Percentiles rank a stretch among this genome's conserved stretches.
These are phyloP conservation scores for Oikopleura dioica DNA, from an alignment of 23 tunicate genomes.

Conservation along the genomic window DNA sequence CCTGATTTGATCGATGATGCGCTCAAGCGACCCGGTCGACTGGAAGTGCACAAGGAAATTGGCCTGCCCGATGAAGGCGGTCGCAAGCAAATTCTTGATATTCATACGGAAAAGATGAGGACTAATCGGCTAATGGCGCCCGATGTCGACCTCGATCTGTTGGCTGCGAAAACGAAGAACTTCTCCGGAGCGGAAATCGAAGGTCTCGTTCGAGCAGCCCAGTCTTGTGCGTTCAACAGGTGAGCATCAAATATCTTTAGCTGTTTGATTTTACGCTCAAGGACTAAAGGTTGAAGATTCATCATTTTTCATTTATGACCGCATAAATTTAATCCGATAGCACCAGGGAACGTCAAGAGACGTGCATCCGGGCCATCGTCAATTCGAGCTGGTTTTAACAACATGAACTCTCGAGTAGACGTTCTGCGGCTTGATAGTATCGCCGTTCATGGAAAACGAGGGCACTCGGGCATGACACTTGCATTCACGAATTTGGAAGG, in stretches of 20 bases:
- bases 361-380: too few relatives aligned
- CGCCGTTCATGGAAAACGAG: too few relatives aligned
- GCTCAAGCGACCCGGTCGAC: slow-evolving; percentile 59
- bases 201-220: slow-evolving; percentile 68
- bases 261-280: not conserved
- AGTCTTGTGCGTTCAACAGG: not conserved
- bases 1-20: slow-evolving; percentile 96
- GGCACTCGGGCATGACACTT: too few relatives aligned
- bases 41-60: slow-evolving; percentile 88
- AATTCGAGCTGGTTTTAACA: too few relatives aligned
- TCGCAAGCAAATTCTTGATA: slow-evolving; percentile 46
- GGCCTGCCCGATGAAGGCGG: slow-evolving; percentile 87
- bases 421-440: too few relatives aligned
- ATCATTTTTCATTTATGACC: slow-evolving; percentile 18
- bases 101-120: slow-evolving; percentile 58
- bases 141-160: slow-evolving; percentile 44
- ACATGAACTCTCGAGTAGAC: too few relatives aligned
- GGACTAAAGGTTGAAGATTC: not conserved
- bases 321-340: slow-evolving; percentile 53
- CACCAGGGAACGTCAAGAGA: too few relatives aligned
- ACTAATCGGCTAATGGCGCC: slow-evolving; percentile 21
- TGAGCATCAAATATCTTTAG: not conserved
- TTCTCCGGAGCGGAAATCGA: slow-evolving; percentile 93
- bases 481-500: too few relatives aligned
- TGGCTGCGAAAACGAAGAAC: slow-evolving; percentile 72